A percentile compares a stretch with the other conserved stretches of the same genome.
Conservation (phyloP, 2,797 vertebrate genomes). For the Dendrocincla tyrannina region DNA sequence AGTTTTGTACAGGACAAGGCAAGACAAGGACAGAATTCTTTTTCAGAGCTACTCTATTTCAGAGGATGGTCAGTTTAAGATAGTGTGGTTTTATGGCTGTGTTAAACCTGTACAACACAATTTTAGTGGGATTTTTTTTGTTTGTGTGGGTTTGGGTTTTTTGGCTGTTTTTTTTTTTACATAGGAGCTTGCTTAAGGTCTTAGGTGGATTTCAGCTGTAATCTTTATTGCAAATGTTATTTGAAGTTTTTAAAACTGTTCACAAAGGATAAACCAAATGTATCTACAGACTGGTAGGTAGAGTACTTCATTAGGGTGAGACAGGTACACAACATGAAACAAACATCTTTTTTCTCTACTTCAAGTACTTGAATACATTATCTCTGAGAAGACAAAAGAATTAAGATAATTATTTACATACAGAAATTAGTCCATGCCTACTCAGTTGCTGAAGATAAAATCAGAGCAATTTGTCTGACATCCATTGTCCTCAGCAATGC, state of each 20-base stretch:
- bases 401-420: not conserved
- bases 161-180: not conserved
- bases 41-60: not conserved
- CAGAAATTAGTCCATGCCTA: not conserved
- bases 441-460: slow-evolving; percentile 6
- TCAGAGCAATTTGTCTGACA: slow-evolving; percentile 7
- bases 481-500: not conserved
- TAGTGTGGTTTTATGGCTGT: not conserved
- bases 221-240: not conserved
- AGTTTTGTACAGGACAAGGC: not conserved
- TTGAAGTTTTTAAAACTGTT: not conserved
- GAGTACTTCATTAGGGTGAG: not conserved
- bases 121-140: not conserved
- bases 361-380: not conserved
- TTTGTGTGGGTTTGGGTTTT: not conserved
- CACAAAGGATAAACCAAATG: not conserved
- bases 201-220: not conserved
- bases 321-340: not conserved
- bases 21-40: not conserved
- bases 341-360: not conserved
- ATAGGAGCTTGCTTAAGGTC: not conserved
- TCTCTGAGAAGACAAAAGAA: slow-evolving; percentile 23
- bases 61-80: not conserved
- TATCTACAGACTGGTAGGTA: not conserved
- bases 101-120: not conserved